Percentiles rank a stretch among this genome's conserved stretches.
These are phyloP conservation scores for Papilio helenus DNA, from an alignment of 1,140 invertebrate genomes.

Conservation along the genomic window DNA sequence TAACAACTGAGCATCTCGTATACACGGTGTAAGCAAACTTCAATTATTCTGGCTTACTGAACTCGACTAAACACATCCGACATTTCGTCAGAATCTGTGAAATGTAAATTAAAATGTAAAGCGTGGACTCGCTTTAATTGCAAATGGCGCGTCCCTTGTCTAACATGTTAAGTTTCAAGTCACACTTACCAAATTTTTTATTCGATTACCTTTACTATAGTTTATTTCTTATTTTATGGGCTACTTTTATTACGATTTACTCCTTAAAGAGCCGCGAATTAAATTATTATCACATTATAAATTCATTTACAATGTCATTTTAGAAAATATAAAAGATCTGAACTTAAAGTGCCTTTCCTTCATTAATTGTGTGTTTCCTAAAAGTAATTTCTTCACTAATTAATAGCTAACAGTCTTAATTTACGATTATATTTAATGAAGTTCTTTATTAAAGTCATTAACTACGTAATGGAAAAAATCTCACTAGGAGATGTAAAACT, in stretches of 20 bases:
- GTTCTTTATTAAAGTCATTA: neutral
- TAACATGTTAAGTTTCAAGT: neutral
- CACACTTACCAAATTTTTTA: neutral
- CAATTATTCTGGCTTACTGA: slow-evolving; percentile 1
- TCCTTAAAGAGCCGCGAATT: neutral
- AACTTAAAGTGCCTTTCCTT: too few species aligned
- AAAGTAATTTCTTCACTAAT: neutral
- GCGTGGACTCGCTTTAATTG: neutral
- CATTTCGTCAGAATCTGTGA: slow-evolving; percentile 7
- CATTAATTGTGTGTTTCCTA: neutral
- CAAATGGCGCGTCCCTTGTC: neutral
- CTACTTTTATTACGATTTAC: too few species aligned
- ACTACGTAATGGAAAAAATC: slow-evolving; percentile 17
- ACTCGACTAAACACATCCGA: neutral
- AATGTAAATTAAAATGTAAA: slow-evolving; percentile 18
- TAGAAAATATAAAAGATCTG: too few species aligned
- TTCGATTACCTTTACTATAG: too few species aligned
- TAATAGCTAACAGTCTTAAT: neutral
- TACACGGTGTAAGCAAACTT: neutral
- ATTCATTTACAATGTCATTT: too few species aligned
- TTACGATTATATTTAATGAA: slow-evolving; percentile 18
- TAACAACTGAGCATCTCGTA: neutral
- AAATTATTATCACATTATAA: too few species aligned
- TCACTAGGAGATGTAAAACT: slow-evolving; percentile 3
- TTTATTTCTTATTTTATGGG: too few species aligned